Base-by-base conservation (phyloP, 2,113 vertebrate species). In the Trematocara zebra region DNA sequence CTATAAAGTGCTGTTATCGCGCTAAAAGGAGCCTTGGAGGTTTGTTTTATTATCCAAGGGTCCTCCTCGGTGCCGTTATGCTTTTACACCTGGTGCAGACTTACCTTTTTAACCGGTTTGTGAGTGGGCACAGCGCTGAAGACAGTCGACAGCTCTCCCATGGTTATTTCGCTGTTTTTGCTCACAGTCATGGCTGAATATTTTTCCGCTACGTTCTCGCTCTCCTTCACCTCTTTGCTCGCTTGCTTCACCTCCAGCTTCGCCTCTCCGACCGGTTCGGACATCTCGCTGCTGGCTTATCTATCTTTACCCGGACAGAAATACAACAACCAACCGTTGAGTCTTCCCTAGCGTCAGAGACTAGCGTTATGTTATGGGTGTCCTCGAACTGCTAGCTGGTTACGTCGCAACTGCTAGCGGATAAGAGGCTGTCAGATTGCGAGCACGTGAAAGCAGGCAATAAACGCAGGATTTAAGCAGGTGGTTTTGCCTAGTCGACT, bases 161-260 rank as follows among this genome's bases (percentile, higher is more conserved):
- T 91, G 91, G 76, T 94, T 92, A 95, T 88, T 7, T 96, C 95
- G 88, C 94, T 95, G 42, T 94, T 95, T 87, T 94, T 96, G 91
- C 94, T 95, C 14, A 95, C 95, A 11, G 95, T 96, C 94, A 96
- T 95, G 26, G 94, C 95, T 17, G 96, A 96, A 44, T 94, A 96
- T 86, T 95, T 96, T n/a, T 96, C 96, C 85, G 96, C 96, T 4
- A 95, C 96, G 84, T 96, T 96, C 72, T 96, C 96, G 85, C 95
- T 96, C 88, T 96, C 96, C 44, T 96, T 96, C 89, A 86, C 96
- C 81, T 96, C 95, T 74, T 96, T 96, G 86, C 96, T 96, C 35
- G 95, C 95, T 89, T 96, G 96, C 53, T 96, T 96, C 83, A 93
- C 15, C 82, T 96, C 96, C 83, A 84, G 28, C 91, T 94, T 96